Base-by-base conservation (phyloP, 35 echinoderm and acorn worm species). In the Chiridota heheva region DNA sequence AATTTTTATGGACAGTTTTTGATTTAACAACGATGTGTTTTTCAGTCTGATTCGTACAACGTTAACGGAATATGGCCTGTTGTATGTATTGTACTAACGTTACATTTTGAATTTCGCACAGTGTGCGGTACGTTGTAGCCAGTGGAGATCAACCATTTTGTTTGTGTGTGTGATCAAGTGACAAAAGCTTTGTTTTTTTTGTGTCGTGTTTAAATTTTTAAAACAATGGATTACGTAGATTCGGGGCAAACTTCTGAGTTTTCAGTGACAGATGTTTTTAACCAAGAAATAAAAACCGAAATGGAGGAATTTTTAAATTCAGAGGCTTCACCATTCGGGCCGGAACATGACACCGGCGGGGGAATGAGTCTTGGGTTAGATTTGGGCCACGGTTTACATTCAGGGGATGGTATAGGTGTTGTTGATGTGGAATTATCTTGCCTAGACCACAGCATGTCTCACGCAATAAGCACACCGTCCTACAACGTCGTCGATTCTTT, bases 231-330 rank as follows among this genome's bases (percentile, higher is more conserved):
- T 37, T 96, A 86, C 58, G 86, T 79, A 32, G 87, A 88, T 65
- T 84, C 53, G 34, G 67, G 73, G 28, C 70, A 87, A 36, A 67
- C 82, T 42, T 74, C 67, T 26, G 90, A 92, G 22, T 82, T 92
- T 53, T 93, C 90, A 15, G 88, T 96, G 48, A 57, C 76, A 7
- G 92, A 96, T 81, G 83, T 96, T n/a, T 96, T 96, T 57, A 87
- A 90, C 35, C 74, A 77, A 42, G 92, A 96, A 78, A 87, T 96
- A 3, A 89, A 90, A 43, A 90, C 82, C 20, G 92, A 96, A 86
- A 90, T 96, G 78, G 87, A 90, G 39, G 73, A 96, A 48, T 41
- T 96, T 63, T 83, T 96, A 63, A 86, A 80, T 20, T 90, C 92
- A 30, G 87, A 85, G 60, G 42, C 83, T 4, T 73, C 88, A 2